Evolutionary conservation across 2,888 invertebrate genomes (phyloP), one percentile per base, ranked within the genome.

Genomic region (Matsumyia berberina): DNA sequence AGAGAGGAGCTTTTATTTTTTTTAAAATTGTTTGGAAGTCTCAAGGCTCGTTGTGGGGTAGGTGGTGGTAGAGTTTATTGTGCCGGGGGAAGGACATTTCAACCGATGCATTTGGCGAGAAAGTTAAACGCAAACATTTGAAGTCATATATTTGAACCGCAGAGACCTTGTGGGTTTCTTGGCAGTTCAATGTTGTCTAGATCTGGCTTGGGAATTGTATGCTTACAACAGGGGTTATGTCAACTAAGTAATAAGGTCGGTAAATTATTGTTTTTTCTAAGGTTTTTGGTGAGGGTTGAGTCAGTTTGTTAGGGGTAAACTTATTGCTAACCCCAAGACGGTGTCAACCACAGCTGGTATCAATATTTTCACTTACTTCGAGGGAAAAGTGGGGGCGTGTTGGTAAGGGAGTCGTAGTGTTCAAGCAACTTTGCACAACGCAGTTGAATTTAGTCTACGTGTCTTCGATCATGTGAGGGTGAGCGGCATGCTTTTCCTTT

Each of bases 41-140:
- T 44, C 64, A 64, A 64, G 49, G 49, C 6, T 64, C n/a, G n/a
- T 11, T 35, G 64, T 1, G 3, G 31, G 7, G 12, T 24, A 15
- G 9, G n/a, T 7, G 42, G 12, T 2, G n/a, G n/a, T 24, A 49
- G n/a, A 9, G 64, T 49, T 66, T 66, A 49, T 37, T 35, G 19
- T 35, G 9, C 12, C 5, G 24, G 4, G 17, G 7, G 46, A 46
- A 46, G 46, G 46, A 19, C 19, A 46, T 46, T 17, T 9, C 15
- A 19, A 46, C 9, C 19, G 46, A 19, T 46, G 46, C 17, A 46
- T 19, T 46, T 9, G 46, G 19, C 19, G 11, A 46, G 46, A 19
- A 19, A 19, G 46, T 17, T 19, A 11, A 19, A 9, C 11, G 9
- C 9, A 44, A 17, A 11, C 29, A 29, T 24, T 51, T 51, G 24